Base-by-base conservation (phyloP, 2,888 invertebrate species). In the Tachina fera region DNA sequence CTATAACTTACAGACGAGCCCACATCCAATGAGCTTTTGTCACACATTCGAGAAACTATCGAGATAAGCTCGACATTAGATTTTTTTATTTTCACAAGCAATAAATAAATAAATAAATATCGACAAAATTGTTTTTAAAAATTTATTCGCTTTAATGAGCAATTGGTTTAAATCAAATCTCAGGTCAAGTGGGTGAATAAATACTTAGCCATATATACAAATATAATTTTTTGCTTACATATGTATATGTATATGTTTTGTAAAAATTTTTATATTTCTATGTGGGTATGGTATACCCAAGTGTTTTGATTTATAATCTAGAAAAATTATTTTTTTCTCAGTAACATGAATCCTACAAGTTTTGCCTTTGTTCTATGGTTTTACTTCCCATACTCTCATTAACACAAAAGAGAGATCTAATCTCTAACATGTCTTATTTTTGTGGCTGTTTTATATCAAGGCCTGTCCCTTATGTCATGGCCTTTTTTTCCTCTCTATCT, bases 301-400 rank as follows among this genome's bases (percentile, higher is more conserved):
- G 83, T 76, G 86, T 80, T 86, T 86, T 72, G 83, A 83, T 83
- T 86, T 76, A 68, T 83, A 86, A 86, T 83, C 72, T 61, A 83
- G 72, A 67, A 86, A 83, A 86, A 86, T 67, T n/a, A 75, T 45
- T 79, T 78, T 76, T 74, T 53, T n/a, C 31, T n/a, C 76, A 72
- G 76, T 80, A 75, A 79, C 72, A 83, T 72, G 76, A 71, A 79
- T 86, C 76, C 71, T 83, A 67, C 43, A 79, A 79, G 58, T 74
- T 82, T 81, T 11, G 10, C 31, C 41, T 53, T 75, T 68, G 61
- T 67, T 51, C 22, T 60, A 70, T 76, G 76, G 80, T 71, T 70
- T 75, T 80, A 71, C 39, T 63, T 60, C 16, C 63, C 45, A 76
- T 65, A 65, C 56, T 68, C 65, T 76, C 63, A 70, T 56, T 70